phyloP scores from a whole-genome alignment of 2,113 vertebrate genomes.

The Osmerus eperlanus region DNA sequence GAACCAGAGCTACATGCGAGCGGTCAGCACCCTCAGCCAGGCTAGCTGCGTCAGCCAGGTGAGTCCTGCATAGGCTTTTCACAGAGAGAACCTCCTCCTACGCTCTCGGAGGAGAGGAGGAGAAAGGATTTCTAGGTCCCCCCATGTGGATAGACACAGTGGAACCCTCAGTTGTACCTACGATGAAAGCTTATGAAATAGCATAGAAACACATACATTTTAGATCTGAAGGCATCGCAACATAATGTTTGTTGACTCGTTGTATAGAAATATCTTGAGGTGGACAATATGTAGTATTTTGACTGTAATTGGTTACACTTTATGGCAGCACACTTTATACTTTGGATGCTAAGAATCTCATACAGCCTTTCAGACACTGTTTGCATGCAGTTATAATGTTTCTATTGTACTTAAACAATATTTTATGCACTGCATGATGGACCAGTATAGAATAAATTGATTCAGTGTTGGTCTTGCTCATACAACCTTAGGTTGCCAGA shows the following conservation, averaged over 20 bases:
- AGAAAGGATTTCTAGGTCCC: neutral
- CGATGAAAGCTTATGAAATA: too few relatives aligned
- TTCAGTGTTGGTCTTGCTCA: too few relatives aligned
- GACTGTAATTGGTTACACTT: too few relatives aligned
- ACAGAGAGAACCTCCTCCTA: constrained; percentile 23
- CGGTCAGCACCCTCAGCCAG: constrained; percentile 99
- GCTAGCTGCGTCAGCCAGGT: constrained; percentile 99
- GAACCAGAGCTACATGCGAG: constrained; percentile 99
- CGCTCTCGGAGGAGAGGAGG: constrained; percentile 6
- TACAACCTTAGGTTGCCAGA: too few relatives aligned
- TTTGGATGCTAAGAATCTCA: neutral
- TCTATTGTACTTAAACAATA: neutral
- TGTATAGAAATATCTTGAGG: too few relatives aligned
- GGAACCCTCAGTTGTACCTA: too few relatives aligned
- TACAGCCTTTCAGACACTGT: neutral
- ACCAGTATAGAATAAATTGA: too few relatives aligned
- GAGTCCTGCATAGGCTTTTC: constrained; percentile 55
- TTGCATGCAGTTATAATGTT: neutral
- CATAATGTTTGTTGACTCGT: too few relatives aligned
- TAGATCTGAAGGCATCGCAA: neutral
- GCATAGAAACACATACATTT: too few relatives aligned
- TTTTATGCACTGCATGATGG: constrained; percentile 6
- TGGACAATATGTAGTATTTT: too few relatives aligned
- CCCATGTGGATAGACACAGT: neutral
- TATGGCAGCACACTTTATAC: neutral